Evolutionary conservation across 2,113 vertebrate genomes (phyloP).

Genomic region (Piliocolobus tephrosceles): DNA sequence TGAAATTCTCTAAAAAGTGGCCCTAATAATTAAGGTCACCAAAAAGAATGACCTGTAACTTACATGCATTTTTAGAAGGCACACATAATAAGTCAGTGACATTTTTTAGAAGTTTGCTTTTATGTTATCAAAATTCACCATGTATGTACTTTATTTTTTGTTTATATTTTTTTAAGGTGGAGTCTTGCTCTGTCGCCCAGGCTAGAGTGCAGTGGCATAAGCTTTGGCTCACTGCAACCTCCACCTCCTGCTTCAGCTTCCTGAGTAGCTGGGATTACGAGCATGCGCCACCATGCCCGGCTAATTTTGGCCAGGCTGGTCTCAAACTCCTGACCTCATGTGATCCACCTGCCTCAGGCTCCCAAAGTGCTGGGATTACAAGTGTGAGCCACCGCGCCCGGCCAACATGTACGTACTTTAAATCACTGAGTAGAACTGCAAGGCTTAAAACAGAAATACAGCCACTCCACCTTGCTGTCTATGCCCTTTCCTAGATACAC

Average conservation of each 20-base stretch:
- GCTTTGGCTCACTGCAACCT: no score
- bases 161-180: no score
- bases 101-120: not conserved
- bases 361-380: no score
- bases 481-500: not conserved
- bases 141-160: not conserved
- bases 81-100: not conserved
- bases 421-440: not conserved
- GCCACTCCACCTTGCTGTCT: not conserved
- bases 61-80: not conserved
- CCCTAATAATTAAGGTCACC: not conserved
- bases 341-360: no score
- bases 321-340: no score
- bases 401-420: not conserved
- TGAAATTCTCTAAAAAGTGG: conserved; percentile 33
- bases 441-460: not conserved
- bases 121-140: conserved; percentile 7
- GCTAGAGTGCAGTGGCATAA: no score
- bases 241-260: no score
- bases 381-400: no score
- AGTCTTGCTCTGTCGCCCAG: no score
- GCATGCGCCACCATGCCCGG: no score
- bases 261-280: no score
- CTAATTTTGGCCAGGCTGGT: no score
- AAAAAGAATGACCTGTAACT: conserved; percentile 2